phyloP scores from a whole-genome alignment of 2,797 vertebrate genomes.

The Pogoniulus pusillus region DNA sequence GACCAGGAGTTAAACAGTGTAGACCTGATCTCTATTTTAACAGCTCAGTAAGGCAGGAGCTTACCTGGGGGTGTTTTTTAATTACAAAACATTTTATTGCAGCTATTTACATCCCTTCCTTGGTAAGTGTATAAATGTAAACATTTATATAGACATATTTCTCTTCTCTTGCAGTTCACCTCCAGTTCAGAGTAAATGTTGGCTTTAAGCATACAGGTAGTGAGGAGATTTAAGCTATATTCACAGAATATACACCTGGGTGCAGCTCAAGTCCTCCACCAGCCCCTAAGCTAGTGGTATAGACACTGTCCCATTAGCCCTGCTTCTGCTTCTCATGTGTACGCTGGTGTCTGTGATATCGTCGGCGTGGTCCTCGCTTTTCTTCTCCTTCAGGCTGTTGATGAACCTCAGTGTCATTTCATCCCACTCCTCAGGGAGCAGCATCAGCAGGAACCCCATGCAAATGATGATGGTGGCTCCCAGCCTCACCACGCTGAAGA shows the following conservation, averaged over 20 bases:
- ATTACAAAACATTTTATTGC: constrained; percentile 78
- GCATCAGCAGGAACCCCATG: constrained; percentile 93
- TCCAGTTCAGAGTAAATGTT: constrained; percentile 70
- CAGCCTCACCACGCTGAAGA: constrained; percentile 96
- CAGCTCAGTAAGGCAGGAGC: background rate
- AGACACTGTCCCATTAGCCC: constrained; percentile 91
- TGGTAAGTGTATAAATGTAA: constrained; percentile 81
- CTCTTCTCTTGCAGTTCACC: constrained; percentile 72
- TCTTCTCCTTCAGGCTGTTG: constrained; percentile 93
- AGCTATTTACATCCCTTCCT: constrained; percentile 75
- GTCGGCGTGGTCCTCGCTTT: constrained; percentile 89
- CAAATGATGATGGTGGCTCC: constrained; percentile 96
- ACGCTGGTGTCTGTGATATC: constrained; percentile 88
- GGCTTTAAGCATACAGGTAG: constrained; percentile 74
- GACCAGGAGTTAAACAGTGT: rapidly evolving
- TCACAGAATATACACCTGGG: constrained; percentile 84
- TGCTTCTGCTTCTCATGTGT: constrained; percentile 89
- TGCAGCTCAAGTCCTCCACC: constrained; percentile 53
- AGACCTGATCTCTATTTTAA: background rate
- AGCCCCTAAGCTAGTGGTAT: constrained; percentile 93
- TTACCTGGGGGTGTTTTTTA: constrained; percentile 14
- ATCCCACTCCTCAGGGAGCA: constrained; percentile 97
- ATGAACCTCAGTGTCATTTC: constrained; percentile 93
- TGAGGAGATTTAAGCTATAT: constrained; percentile 78
- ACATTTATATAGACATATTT: constrained; percentile 72